Evolutionary conservation across 2,888 invertebrate species (phyloP).

Genomic region (Hypselothyrea guttata): DNA sequence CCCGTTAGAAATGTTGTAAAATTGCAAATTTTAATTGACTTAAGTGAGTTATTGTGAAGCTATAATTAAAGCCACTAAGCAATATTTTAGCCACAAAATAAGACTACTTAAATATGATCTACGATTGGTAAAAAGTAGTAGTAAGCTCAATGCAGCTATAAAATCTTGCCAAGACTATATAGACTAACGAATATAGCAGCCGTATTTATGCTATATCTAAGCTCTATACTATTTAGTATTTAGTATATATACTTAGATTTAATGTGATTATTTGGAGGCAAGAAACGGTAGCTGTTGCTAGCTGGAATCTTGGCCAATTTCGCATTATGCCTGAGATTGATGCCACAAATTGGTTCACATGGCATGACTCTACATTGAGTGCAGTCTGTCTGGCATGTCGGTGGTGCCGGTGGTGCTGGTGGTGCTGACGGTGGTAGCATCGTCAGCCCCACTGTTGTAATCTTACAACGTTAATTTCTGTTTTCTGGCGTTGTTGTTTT

Average conservation of each 20-base stretch:
- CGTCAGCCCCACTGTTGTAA: conserved; percentile 62
- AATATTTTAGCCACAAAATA: no score
- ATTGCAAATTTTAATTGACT: no score
- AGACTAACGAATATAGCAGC: no score
- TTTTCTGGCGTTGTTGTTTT: conserved; percentile 67
- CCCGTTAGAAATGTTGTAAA: no score
- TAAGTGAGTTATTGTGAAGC: no score
- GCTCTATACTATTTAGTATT: no score
- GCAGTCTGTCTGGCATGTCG: conserved; percentile 1
- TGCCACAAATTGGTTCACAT: conserved; percentile 81
- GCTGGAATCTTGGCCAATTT: conserved; percentile 61
- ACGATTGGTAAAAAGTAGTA: no score
- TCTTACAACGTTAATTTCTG: conserved; percentile 71
- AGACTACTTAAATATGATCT: no score
- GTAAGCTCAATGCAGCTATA: no score
- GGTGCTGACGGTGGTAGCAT: conserved; percentile 11
- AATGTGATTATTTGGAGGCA: conserved; percentile 11
- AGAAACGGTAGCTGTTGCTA: conserved; percentile 1
- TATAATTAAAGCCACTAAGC: no score
- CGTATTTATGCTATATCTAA: no score
- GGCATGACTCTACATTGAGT: conserved; percentile 56
- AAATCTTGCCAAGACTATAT: no score
- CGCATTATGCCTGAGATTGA: conserved; percentile 80
- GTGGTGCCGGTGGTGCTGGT: not conserved
- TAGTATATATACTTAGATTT: not conserved